Conservation (phyloP, 1,140 invertebrate genomes). For the Meloidogyne hapla region DNA sequence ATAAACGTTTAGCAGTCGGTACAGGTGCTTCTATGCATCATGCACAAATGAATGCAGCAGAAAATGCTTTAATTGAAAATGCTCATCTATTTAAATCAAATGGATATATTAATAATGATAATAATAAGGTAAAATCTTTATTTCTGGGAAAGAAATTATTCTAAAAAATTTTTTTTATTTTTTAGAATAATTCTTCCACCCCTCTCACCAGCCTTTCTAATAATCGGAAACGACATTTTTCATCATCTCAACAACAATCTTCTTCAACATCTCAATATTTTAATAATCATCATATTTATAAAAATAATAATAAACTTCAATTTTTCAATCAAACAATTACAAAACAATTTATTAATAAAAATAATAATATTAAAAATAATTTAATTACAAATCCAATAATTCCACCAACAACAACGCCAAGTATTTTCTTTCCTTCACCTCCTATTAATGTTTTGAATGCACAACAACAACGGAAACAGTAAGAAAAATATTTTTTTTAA, state of each 20-base stretch:
- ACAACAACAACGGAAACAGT: no score
- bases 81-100: constrained; percentile 39
- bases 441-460: no score
- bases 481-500: no score
- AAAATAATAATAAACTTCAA: background rate
- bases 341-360: background rate
- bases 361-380: background rate
- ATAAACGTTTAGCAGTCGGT: constrained; percentile 45
- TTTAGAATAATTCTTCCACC: background rate
- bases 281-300: background rate
- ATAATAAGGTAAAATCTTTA: background rate
- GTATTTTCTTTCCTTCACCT: no score
- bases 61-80: constrained; percentile 45
- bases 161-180: background rate
- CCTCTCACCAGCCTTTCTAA: background rate
- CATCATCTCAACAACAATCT: background rate
- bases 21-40: constrained; percentile 44
- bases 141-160: background rate
- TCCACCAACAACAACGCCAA: background rate
- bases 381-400: no score
- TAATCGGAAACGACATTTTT: background rate
- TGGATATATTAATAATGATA: background rate
- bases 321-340: background rate
- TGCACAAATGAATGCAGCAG: constrained; percentile 53
- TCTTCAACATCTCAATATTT: background rate